A percentile compares a stretch with the other conserved stretches of the same genome.
Conservation (phyloP, 1,140 invertebrate genomes). For the Laodelphax striatellus region DNA sequence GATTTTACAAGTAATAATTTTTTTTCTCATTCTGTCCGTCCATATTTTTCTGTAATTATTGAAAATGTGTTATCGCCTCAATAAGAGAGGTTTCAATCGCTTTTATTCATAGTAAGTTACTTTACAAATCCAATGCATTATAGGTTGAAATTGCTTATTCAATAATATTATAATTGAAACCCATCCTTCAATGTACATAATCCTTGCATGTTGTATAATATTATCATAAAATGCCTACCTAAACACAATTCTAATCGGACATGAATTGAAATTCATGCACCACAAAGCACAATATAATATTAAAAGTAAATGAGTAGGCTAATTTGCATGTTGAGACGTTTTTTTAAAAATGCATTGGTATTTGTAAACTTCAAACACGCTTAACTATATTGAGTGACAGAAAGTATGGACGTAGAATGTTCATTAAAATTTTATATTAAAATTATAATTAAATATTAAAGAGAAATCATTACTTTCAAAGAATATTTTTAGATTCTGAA, state of each 20-base stretch:
- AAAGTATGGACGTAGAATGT: not conserved
- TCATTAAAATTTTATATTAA: not conserved
- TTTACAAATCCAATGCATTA: not conserved
- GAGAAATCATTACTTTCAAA: not conserved
- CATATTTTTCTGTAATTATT: not conserved
- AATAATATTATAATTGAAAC: not conserved
- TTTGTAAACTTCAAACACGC: not conserved
- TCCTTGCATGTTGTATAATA: not conserved
- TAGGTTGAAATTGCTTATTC: not conserved
- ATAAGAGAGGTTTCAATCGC: not conserved
- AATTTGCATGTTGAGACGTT: no score
- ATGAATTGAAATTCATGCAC: no score
- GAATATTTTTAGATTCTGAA: not conserved
- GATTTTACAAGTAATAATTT: not conserved
- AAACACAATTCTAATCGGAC: no score
- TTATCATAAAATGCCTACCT: no score
- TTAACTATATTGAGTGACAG: not conserved
- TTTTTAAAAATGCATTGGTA: no score
- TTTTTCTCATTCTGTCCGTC: not conserved
- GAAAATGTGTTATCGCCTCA: no score
- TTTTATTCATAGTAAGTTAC: no score
- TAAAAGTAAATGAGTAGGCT: no score
- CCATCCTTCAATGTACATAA: not conserved
- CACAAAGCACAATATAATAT: no score
- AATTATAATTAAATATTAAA: no score